phyloP scores from a whole-genome alignment of 2,113 vertebrate genomes.

The Gopherus flavomarginatus region DNA sequence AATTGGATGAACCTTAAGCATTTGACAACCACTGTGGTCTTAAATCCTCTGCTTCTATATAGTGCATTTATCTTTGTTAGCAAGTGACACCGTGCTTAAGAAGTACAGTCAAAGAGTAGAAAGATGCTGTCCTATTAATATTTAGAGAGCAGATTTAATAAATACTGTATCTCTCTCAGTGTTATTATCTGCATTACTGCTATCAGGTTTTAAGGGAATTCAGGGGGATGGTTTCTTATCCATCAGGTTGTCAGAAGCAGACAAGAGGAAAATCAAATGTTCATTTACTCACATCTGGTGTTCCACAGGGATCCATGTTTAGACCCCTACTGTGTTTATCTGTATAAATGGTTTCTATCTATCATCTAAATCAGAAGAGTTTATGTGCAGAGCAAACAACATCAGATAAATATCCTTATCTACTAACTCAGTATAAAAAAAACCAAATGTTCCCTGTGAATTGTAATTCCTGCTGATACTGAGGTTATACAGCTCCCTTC shows the following conservation, averaged over 20 bases:
- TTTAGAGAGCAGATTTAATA: slow-evolving; percentile 82
- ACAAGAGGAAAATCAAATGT: slow-evolving; percentile 80
- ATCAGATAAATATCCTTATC: slow-evolving; percentile 58
- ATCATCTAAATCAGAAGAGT: slow-evolving; percentile 83
- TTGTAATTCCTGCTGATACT: slow-evolving; percentile 35
- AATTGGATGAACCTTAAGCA: slow-evolving; percentile 64
- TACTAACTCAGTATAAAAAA: slow-evolving; percentile 36
- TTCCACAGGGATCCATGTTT: slow-evolving; percentile 79
- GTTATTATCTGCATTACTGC: slow-evolving; percentile 73
- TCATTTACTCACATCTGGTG: slow-evolving; percentile 81
- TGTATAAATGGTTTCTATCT: slow-evolving; percentile 85
- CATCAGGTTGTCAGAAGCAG: slow-evolving; percentile 83
- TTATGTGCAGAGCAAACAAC: slow-evolving; percentile 68
- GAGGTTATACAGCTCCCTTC: slow-evolving; percentile 27
- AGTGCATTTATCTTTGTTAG: slow-evolving; percentile 78
- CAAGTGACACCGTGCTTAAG: slow-evolving; percentile 71
- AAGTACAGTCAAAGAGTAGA: slow-evolving; percentile 73
- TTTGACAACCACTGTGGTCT: slow-evolving; percentile 57
- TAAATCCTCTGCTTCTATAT: slow-evolving; percentile 48
- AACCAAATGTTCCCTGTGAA: slow-evolving; percentile 7
- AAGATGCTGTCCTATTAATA: slow-evolving; percentile 79
- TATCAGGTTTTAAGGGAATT: slow-evolving; percentile 82
- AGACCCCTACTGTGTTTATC: slow-evolving; percentile 82
- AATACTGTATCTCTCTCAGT: slow-evolving; percentile 74
- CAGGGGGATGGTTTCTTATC: slow-evolving; percentile 80